These are phyloP conservation scores for Saccostrea glomerata DNA, from an alignment of 1,140 invertebrate genomes.

Conservation along the genomic window DNA sequence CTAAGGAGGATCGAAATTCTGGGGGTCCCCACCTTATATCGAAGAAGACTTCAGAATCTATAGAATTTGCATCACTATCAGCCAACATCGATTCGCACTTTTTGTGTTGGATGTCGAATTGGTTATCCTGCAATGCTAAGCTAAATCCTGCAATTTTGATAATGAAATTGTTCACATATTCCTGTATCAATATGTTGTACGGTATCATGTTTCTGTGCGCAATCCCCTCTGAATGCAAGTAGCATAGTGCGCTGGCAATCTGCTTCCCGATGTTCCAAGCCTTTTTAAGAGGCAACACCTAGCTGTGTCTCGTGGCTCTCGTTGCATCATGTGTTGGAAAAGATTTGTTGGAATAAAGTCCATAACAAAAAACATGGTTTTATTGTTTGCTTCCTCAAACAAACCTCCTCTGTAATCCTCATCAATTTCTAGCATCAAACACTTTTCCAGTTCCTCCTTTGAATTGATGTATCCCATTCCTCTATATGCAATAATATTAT, in stretches of 20 bases:
- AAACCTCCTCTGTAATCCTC: not conserved
- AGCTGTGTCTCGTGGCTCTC: conserved; percentile 47
- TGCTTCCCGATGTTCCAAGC: conserved; percentile 56
- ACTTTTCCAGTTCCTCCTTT: conserved; percentile 8
- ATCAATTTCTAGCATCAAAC: not conserved
- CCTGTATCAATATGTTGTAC: conserved; percentile 83
- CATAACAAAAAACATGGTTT: conserved; percentile 57
- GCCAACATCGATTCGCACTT: not conserved
- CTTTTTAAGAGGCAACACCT: conserved; percentile 39
- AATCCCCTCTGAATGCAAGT: conserved; percentile 86
- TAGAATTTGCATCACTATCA: not conserved
- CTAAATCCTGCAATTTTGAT: conserved; percentile 59
- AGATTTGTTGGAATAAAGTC: conserved; percentile 57
- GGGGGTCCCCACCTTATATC: conserved; percentile 51
- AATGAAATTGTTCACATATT: conserved; percentile 43
- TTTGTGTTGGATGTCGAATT: conserved; percentile 34
- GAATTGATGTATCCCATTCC: conserved; percentile 55
- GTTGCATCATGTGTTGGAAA: conserved; percentile 42
- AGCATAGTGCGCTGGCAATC: conserved; percentile 53
- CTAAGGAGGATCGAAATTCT: conserved; percentile 33
- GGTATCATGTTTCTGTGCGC: conserved; percentile 91
- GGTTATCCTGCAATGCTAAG: conserved; percentile 43
- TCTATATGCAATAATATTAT: conserved; percentile 59
- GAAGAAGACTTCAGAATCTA: too few relatives aligned
- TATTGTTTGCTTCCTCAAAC: not conserved